Percentiles rank a stretch among this genome's conserved stretches.
phyloP scores from a whole-genome alignment of 2,797 vertebrate species.

The Pangasius macronema region DNA sequence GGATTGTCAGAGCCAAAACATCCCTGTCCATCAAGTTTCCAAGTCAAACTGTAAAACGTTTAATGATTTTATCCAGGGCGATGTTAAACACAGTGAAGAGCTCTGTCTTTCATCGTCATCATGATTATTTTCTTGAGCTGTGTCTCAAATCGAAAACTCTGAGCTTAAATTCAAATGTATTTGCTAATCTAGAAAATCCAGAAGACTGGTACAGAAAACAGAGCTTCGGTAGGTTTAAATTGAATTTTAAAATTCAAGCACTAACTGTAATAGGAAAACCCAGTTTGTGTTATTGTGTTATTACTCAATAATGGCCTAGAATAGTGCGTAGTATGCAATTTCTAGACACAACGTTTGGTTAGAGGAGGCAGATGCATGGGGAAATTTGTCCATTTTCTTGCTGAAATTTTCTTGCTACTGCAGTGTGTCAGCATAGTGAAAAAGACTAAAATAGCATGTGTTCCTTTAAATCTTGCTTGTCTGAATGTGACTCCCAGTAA shows the following conservation, averaged over 20 bases:
- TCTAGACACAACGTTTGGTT: neutral
- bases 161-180: neutral
- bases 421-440: neutral
- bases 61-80: neutral
- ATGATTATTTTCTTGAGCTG: neutral
- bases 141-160: neutral
- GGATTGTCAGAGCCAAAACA: neutral
- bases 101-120: neutral
- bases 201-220: neutral
- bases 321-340: neutral
- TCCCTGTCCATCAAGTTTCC: neutral
- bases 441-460: neutral
- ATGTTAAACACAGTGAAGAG: neutral
- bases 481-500: neutral
- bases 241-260: neutral
- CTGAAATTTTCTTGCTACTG: neutral
- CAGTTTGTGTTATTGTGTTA: neutral
- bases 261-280: neutral
- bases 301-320: neutral
- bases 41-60: neutral
- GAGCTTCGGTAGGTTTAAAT: neutral
- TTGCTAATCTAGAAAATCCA: conserved; percentile 5
- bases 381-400: neutral
- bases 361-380: neutral
- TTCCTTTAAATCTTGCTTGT: neutral